phyloP scores from a whole-genome alignment of 2,113 vertebrate species.

The Felis catus region F.catus_Fca126_mat1.0 CM031426.1:19102501-19103000 shows the following conservation, averaged over 20 bases:
- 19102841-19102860: not conserved
- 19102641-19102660: not conserved
- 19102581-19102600: not conserved
- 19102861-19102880: not conserved
- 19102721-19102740: not conserved
- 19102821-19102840: not conserved
- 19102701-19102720: not conserved
- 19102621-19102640: not conserved
- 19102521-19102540: not conserved
- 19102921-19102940: not conserved
- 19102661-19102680: not conserved
- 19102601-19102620: not conserved
- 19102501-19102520: not conserved
- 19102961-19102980: not conserved
- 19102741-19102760: not conserved
- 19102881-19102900: not conserved
- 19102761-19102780: not conserved
- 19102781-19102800: not conserved
- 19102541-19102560: not conserved
- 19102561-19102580: not conserved
- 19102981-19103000: not conserved
- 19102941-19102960: not conserved
- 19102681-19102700: not conserved
- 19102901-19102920: not conserved
- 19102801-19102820: not conserved